Evolutionary conservation across 2,113 vertebrate species (phyloP).

Genomic region (Datnioides undecimradiatus): DNA sequence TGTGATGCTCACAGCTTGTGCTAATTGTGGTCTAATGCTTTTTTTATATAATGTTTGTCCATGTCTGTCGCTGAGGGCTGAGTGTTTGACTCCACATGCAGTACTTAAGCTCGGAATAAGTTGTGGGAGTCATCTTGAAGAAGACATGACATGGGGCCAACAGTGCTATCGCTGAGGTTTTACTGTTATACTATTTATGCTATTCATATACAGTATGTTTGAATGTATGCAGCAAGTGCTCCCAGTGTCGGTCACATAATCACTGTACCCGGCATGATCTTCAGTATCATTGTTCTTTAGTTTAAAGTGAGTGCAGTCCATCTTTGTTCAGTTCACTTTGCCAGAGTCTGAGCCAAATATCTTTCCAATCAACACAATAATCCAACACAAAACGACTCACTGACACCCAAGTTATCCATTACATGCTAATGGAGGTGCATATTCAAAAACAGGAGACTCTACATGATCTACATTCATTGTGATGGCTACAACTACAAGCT

Average conservation of each 20-base stretch:
- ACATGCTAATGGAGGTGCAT: background rate
- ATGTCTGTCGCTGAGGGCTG: background rate
- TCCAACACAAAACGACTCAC: background rate
- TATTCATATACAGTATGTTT: background rate
- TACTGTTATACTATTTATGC: background rate
- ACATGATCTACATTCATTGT: background rate
- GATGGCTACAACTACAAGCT: background rate
- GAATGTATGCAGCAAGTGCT: background rate
- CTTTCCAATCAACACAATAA: background rate
- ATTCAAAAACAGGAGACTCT: background rate
- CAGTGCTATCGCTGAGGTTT: background rate
- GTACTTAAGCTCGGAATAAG: background rate
- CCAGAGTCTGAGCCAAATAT: constrained; percentile 2
- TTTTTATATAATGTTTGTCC: constrained; percentile 8
- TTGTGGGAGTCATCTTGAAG: background rate
- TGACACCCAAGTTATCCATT: background rate
- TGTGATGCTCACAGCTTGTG: constrained; percentile 20
- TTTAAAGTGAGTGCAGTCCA: background rate
- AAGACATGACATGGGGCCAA: background rate
- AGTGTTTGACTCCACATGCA: constrained; percentile 6
- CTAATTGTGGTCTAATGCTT: constrained; percentile 4
- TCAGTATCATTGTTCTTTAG: background rate
- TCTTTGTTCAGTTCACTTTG: background rate
- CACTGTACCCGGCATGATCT: background rate
- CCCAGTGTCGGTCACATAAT: background rate